Conservation (phyloP, 2,888 invertebrate species). For the Bursaphelenchus okinawaensis region DNA sequence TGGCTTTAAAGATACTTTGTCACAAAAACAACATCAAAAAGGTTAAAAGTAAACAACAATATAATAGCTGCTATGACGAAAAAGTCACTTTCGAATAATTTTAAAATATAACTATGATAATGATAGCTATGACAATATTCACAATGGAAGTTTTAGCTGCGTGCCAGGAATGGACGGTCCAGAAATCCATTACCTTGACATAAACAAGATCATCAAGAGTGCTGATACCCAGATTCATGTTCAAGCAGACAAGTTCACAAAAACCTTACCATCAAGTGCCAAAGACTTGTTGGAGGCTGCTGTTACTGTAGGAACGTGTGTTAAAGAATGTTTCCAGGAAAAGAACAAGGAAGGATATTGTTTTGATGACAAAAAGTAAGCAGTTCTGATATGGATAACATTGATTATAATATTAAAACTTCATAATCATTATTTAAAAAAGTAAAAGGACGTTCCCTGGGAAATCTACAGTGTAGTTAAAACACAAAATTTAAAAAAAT, state of each 20-base stretch:
- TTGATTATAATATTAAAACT: too few species aligned
- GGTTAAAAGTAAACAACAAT: too few species aligned
- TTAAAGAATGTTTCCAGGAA: conserved; percentile 47
- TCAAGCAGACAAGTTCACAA: conserved; percentile 37
- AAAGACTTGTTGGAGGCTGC: conserved; percentile 38
- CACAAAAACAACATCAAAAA: too few species aligned
- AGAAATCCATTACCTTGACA: conserved; percentile 42
- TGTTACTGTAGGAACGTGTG: conserved; percentile 43
- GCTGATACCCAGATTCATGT: conserved; percentile 39
- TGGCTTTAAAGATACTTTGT: too few species aligned
- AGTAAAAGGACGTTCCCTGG: too few species aligned
- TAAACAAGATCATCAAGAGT: conserved; percentile 37
- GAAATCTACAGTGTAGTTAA: too few species aligned
- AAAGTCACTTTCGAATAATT: too few species aligned
- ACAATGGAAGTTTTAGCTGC: conserved; percentile 26
- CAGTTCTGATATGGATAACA: too few species aligned
- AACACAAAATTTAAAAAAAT: too few species aligned
- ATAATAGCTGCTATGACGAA: too few species aligned
- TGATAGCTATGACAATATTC: background rate
- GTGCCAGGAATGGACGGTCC: conserved; percentile 27
- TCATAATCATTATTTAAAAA: too few species aligned
- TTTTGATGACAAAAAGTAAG: conserved; percentile 41
- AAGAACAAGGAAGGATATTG: conserved; percentile 48
- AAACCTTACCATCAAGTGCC: conserved; percentile 37
- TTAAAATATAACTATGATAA: too few species aligned